phyloP scores from a whole-genome alignment of 1,140 invertebrate species.

The Ladona fulva region DNA sequence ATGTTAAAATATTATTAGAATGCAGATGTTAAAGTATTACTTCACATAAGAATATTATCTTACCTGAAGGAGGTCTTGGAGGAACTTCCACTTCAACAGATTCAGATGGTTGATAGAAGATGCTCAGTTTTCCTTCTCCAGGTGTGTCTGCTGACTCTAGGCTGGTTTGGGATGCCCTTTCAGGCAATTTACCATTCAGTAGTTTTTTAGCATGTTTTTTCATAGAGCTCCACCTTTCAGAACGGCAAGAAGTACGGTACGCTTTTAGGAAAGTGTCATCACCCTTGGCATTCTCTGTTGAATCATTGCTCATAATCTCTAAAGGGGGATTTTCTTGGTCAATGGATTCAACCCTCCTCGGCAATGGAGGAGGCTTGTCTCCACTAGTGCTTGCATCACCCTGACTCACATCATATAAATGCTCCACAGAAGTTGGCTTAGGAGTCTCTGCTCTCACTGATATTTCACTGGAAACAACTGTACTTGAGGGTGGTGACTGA shows the following conservation, averaged over 20 bases:
- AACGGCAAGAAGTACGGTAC: background rate
- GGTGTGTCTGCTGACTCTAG: conserved; percentile 17
- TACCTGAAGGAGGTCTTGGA: too few relatives aligned
- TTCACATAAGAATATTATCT: too few relatives aligned
- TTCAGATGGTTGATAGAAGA: background rate
- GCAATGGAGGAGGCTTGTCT: conserved; percentile 23
- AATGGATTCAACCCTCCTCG: conserved; percentile 26
- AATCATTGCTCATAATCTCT: background rate
- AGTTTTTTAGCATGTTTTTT: conserved; percentile 13
- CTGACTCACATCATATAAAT: too few relatives aligned
- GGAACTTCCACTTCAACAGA: too few relatives aligned
- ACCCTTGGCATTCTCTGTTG: conserved; percentile 19
- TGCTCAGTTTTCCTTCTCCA: conserved; percentile 28
- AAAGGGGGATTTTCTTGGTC: conserved; percentile 1
- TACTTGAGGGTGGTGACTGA: background rate
- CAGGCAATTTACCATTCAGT: background rate
- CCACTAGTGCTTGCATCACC: background rate
- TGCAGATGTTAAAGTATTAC: too few relatives aligned
- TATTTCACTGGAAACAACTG: conserved; percentile 7
- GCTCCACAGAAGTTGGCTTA: too few relatives aligned
- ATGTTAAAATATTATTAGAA: too few relatives aligned
- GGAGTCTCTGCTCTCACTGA: too few relatives aligned
- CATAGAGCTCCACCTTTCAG: conserved; percentile 19
- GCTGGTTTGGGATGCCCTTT: background rate
- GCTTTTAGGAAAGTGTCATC: conserved; percentile 17